A percentile compares a stretch with the other conserved stretches of the same genome.
These are phyloP conservation scores for Lacerta agilis DNA, from an alignment of 2,797 vertebrate genomes.

Conservation along the genomic window DNA sequence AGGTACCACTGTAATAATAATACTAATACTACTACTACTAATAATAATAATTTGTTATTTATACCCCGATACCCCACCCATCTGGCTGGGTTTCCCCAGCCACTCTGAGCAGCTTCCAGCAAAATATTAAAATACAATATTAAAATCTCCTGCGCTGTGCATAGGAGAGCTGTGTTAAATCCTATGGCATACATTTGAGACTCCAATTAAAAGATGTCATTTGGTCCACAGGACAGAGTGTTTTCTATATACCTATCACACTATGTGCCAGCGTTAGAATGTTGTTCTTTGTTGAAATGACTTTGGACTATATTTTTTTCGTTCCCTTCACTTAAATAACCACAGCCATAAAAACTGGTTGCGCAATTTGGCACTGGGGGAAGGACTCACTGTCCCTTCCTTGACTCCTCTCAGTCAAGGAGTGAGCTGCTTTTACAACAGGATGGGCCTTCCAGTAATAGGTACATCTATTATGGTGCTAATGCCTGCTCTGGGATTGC, in stretches of 20 bases:
- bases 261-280: not conserved
- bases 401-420: not conserved
- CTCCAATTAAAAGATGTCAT: not conserved
- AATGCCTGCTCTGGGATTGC: not conserved
- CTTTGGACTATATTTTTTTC: not conserved
- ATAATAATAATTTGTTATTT: too few species aligned
- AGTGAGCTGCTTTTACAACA: not conserved
- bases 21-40: too few species aligned
- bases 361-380: not conserved
- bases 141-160: not conserved
- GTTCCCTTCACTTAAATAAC: not conserved
- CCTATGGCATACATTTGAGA: not conserved
- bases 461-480: not conserved
- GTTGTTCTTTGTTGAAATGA: not conserved
- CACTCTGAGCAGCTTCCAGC: too few species aligned
- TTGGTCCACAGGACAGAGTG: not conserved
- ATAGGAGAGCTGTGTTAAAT: not conserved
- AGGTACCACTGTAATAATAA: too few species aligned
- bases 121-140: too few species aligned
- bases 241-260: not conserved
- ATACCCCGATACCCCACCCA: too few species aligned
- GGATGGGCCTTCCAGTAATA: not conserved
- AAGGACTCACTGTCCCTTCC: too few species aligned
- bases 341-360: not conserved
- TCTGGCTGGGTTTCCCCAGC: too few species aligned